Evolutionary conservation across 2,888 invertebrate species (phyloP).

Genomic region (Hemicrepidius hirtus): DNA sequence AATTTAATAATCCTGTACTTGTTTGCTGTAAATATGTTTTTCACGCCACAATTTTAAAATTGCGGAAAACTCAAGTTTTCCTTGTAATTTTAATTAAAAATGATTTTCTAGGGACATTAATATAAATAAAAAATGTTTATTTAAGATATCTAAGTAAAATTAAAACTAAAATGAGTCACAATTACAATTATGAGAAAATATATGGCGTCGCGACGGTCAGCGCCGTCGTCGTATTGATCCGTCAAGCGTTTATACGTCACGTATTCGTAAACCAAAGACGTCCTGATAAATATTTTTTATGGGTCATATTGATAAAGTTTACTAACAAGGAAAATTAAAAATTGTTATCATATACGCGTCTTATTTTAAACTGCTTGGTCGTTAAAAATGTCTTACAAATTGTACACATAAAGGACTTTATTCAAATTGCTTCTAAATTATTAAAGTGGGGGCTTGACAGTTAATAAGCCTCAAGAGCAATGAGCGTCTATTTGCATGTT

Average conservation of each 20-base stretch:
- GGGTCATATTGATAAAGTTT: background rate
- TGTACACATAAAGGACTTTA: conserved; percentile 31
- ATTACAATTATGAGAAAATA: conserved; percentile 13
- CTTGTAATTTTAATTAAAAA: too few species aligned
- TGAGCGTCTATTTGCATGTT: background rate
- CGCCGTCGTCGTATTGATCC: conserved; percentile 67
- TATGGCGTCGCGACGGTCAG: conserved; percentile 63
- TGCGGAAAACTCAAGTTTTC: too few species aligned
- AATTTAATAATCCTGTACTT: background rate
- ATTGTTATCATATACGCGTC: background rate
- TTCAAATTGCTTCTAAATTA: conserved; percentile 42
- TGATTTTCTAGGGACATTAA: too few species aligned
- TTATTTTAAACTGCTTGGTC: conserved; percentile 10
- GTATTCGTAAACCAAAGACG: conserved; percentile 50
- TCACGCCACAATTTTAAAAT: too few species aligned
- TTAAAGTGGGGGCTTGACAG: conserved; percentile 32
- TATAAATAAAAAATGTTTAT: too few species aligned
- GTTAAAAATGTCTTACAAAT: conserved; percentile 12
- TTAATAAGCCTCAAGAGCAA: conserved; percentile 10
- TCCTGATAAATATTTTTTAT: background rate
- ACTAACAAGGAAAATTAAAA: background rate
- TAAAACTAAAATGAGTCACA: conserved; percentile 3
- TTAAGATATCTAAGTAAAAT: background rate
- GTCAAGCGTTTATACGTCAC: conserved; percentile 56
- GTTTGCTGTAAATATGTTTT: background rate